Evolutionary conservation across 2,888 invertebrate species (phyloP).

Genomic region (Holacanthella duospinosa): DNA sequence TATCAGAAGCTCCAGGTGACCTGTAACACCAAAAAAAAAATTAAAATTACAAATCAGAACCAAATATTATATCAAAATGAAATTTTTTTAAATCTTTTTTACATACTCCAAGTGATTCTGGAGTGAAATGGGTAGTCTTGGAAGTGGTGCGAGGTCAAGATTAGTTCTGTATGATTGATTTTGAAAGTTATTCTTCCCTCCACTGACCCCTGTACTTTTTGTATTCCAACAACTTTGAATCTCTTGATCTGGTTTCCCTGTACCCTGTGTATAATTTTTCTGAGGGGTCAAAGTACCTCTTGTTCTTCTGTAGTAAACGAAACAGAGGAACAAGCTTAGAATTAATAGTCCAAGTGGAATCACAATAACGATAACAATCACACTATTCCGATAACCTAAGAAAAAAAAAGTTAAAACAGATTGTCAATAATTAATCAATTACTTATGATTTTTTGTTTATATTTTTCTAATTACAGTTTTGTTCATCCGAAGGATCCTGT

Average conservation of each 20-base stretch:
- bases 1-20: slow-evolving; percentile 28
- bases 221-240: not conserved
- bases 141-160: slow-evolving; percentile 18
- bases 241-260: slow-evolving; percentile 3
- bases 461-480: slow-evolving; percentile 38
- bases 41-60: not conserved
- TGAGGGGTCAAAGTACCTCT: slow-evolving; percentile 15
- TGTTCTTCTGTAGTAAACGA: slow-evolving; percentile 18
- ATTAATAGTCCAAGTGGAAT: slow-evolving; percentile 21
- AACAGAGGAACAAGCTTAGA: slow-evolving; percentile 18
- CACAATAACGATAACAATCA: slow-evolving; percentile 25
- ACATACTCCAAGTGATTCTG: slow-evolving; percentile 28
- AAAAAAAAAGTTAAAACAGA: not conserved
- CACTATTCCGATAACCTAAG: slow-evolving; percentile 23
- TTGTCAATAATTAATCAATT: not conserved
- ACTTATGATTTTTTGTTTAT: not conserved
- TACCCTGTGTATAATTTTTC: slow-evolving; percentile 10
- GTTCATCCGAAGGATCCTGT: slow-evolving; percentile 42
- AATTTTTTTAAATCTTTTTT: not conserved
- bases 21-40: slow-evolving; percentile 11
- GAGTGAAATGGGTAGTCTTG: slow-evolving; percentile 25
- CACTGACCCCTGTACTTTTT: not conserved
- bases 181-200: slow-evolving; percentile 5
- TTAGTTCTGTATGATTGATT: not conserved
- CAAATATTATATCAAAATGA: not conserved